Conservation (phyloP, 2,797 vertebrate genomes). For the Ibycter americanus region DNA sequence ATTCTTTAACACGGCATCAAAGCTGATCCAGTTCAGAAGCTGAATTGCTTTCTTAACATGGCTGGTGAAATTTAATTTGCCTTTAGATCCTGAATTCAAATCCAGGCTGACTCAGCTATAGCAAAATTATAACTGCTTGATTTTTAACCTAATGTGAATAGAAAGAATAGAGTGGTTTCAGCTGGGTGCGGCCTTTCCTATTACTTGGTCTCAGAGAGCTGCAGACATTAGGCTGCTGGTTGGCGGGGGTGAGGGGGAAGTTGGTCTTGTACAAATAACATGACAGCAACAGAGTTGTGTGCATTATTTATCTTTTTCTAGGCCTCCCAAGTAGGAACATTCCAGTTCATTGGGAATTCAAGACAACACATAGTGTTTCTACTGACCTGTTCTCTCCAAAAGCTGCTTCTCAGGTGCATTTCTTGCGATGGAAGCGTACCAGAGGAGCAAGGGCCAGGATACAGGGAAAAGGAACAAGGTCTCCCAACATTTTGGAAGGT, state of each 20-base stretch:
- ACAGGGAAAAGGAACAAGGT: background rate
- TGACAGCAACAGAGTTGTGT: background rate
- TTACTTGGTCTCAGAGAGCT: background rate
- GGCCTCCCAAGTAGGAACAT: background rate
- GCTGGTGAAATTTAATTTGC: slow-evolving; percentile 39
- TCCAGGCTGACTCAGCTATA: background rate
- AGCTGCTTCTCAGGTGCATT: background rate
- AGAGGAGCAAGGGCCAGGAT: background rate
- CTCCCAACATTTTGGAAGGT: background rate
- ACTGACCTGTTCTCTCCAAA: background rate
- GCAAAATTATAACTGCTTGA: background rate
- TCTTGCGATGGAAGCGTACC: background rate
- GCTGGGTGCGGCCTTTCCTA: background rate
- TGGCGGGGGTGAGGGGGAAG: background rate
- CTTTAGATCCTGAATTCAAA: slow-evolving; percentile 1
- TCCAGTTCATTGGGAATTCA: background rate
- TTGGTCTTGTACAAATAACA: background rate
- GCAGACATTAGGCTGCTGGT: background rate
- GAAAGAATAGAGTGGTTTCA: background rate
- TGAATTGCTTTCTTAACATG: background rate
- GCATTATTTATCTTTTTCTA: background rate
- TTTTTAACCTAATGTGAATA: background rate
- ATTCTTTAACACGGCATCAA: background rate
- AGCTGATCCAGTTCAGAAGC: slow-evolving; percentile 27
- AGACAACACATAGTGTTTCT: fast-evolving